A percentile compares a stretch with the other conserved stretches of the same genome.
Conservation (phyloP, 2,797 vertebrate genomes). For the Karalla daura region DNA sequence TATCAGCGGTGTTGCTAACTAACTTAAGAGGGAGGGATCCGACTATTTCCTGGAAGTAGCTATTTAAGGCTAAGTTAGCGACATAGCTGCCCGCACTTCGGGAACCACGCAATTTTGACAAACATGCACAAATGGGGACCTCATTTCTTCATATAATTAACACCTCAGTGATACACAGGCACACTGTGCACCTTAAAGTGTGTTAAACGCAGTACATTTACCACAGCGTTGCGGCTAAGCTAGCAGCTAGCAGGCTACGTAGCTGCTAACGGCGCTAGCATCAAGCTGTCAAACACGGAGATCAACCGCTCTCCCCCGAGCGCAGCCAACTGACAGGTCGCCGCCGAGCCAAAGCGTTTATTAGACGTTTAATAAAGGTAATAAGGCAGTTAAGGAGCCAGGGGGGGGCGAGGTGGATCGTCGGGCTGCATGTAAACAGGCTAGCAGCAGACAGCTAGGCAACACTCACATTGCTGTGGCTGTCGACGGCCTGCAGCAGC, state of each 20-base stretch:
- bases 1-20: slow-evolving; percentile 48
- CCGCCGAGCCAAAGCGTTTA: background rate
- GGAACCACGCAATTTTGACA: background rate
- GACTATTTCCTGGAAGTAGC: slow-evolving; percentile 71
- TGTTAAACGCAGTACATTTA: slow-evolving; percentile 21
- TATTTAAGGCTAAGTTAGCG: slow-evolving; percentile 37
- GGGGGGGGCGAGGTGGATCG: slow-evolving; percentile 3
- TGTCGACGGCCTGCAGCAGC: slow-evolving; percentile 99
- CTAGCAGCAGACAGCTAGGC: slow-evolving; percentile 55
- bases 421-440: slow-evolving; percentile 57
- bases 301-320: background rate
- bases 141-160: fast-evolving
- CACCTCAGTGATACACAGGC: background rate
- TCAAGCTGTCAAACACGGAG: slow-evolving; percentile 71
- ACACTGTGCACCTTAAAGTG: background rate
- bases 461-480: slow-evolving; percentile 95
- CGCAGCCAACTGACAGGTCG: background rate
- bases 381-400: background rate
- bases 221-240: slow-evolving; percentile 43
- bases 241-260: slow-evolving; percentile 63
- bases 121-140: background rate
- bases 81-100: slow-evolving; percentile 26
- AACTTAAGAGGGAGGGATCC: slow-evolving; percentile 55
- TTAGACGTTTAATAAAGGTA: background rate
- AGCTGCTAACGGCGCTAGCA: slow-evolving; percentile 58